Percentiles rank a stretch among this genome's conserved stretches.
Evolutionary conservation across 1,140 invertebrate species (phyloP).

Genomic region (Pseudomyrmex flavicornis): DNA sequence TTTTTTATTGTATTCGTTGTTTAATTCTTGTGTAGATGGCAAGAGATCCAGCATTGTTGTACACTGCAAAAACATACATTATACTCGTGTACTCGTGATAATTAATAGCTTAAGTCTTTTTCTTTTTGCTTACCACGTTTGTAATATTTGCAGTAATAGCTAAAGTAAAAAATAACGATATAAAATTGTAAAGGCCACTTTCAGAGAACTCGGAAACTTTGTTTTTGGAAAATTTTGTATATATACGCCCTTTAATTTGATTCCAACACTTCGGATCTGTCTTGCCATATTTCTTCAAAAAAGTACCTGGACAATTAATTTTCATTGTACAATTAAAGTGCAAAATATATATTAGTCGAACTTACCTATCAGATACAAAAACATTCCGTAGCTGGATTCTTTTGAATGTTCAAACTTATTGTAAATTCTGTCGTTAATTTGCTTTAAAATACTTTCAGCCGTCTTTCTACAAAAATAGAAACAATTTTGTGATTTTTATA

Average conservation of each 20-base stretch:
- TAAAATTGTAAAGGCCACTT: conserved; percentile 83
- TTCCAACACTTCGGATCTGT: conserved; percentile 83
- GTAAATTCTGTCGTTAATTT: conserved; percentile 80
- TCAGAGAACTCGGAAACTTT: conserved; percentile 83
- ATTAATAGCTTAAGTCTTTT: background rate
- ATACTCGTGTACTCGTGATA: background rate
- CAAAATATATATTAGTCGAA: background rate
- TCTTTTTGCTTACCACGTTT: conserved; percentile 80
- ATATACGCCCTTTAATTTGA: conserved; percentile 84
- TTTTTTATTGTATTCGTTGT: conserved; percentile 72
- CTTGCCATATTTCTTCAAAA: conserved; percentile 78
- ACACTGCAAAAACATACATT: conserved; percentile 72
- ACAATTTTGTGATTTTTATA: background rate
- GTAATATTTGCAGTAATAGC: conserved; percentile 81
- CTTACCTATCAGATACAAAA: conserved; percentile 82
- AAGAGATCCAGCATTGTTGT: conserved; percentile 79
- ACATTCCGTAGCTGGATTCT: conserved; percentile 83
- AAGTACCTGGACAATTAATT: conserved; percentile 74
- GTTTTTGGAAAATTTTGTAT: conserved; percentile 83
- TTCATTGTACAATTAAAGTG: background rate
- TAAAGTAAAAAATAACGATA: conserved; percentile 84
- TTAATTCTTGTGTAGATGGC: conserved; percentile 72
- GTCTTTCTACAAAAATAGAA: conserved; percentile 78
- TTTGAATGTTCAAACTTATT: conserved; percentile 73
- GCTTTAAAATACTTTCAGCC: conserved; percentile 80